Conservation (phyloP, 2,797 vertebrate genomes). For the Malacoraja senta region DNA sequence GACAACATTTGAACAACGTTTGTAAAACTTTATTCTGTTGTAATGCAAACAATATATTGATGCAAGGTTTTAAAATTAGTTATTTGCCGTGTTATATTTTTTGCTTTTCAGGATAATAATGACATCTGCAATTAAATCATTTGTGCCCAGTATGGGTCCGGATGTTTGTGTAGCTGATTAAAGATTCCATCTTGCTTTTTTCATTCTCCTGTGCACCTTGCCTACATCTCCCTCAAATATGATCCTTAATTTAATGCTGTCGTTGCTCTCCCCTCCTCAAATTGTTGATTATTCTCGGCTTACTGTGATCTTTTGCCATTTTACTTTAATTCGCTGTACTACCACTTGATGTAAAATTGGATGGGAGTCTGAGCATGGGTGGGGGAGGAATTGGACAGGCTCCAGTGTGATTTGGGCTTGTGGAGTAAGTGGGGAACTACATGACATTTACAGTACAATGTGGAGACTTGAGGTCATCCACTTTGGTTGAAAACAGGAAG, state of each 20-base stretch:
- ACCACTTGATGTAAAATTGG: too few species aligned
- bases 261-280: background rate
- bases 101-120: background rate
- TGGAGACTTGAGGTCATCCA: too few species aligned
- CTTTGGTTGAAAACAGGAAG: too few species aligned
- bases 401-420: too few species aligned
- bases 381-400: too few species aligned
- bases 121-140: background rate
- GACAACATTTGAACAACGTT: background rate
- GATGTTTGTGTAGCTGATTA: background rate
- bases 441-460: too few species aligned
- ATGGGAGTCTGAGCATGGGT: too few species aligned
- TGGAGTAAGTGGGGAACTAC: too few species aligned
- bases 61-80: background rate
- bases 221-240: background rate
- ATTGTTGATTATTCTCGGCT: background rate
- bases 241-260: background rate
- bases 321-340: background rate
- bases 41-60: background rate
- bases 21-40: too few species aligned
- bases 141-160: background rate
- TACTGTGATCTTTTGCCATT: background rate
- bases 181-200: background rate
- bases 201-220: too few species aligned
- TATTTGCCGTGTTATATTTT: background rate